Evolutionary conservation across 2,113 vertebrate genomes (phyloP).

Genomic region (Orthochromis malagaraziensis): DNA sequence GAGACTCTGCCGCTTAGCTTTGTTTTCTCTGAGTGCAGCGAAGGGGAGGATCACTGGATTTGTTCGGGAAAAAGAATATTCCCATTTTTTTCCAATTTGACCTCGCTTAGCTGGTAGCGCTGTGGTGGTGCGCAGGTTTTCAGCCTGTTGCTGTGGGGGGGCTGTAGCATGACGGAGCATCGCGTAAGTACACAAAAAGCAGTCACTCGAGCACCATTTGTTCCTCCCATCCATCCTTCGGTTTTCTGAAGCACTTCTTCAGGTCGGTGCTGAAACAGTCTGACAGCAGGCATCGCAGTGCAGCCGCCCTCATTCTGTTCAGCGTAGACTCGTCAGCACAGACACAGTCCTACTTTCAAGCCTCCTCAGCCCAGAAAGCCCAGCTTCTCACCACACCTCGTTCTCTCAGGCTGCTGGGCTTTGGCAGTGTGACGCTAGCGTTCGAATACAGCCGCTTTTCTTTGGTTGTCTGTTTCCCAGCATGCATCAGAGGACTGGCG

Average conservation of each 20-base stretch:
- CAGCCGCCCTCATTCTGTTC: neutral
- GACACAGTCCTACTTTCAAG: neutral
- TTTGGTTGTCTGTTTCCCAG: neutral
- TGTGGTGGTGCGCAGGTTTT: neutral
- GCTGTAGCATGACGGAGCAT: neutral
- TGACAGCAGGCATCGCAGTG: neutral
- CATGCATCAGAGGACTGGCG: neutral
- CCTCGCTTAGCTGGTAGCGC: neutral
- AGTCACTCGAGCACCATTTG: neutral
- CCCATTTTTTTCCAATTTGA: neutral
- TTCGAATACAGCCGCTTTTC: neutral
- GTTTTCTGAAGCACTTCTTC: neutral
- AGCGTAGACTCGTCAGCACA: neutral
- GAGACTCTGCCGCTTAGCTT: neutral
- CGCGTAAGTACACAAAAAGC: accelerated
- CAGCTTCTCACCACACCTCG: neutral
- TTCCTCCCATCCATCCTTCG: neutral
- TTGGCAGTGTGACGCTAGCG: neutral
- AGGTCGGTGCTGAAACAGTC: neutral
- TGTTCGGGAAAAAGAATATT: neutral
- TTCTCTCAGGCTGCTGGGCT: neutral
- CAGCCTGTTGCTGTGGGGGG: too few species aligned
- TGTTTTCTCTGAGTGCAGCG: neutral
- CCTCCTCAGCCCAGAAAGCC: neutral
- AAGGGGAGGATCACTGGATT: neutral